A percentile compares a stretch with the other conserved stretches of the same genome.
phyloP scores from a whole-genome alignment of 2,888 invertebrate genomes.

The Crepidodera aurea region DNA sequence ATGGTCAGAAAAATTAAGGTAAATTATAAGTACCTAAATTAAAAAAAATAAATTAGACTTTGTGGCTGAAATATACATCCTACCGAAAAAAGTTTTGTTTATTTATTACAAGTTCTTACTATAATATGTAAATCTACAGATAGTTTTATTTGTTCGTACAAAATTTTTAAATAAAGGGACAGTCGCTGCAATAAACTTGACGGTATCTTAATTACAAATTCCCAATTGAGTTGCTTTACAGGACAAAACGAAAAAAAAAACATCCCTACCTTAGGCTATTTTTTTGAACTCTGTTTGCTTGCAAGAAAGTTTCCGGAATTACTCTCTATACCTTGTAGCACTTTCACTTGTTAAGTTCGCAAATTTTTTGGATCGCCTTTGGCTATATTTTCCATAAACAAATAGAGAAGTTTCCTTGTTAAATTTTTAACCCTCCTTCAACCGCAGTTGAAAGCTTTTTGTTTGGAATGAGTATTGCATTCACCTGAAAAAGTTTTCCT shows the following conservation, averaged over 20 bases:
- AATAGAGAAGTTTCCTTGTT: constrained; percentile 1
- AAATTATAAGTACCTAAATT: too few relatives aligned
- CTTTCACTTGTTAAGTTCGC: neutral
- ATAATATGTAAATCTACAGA: too few relatives aligned
- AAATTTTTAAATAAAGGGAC: too few relatives aligned
- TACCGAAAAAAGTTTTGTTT: too few relatives aligned
- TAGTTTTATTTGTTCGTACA: too few relatives aligned
- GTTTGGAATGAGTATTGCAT: too few relatives aligned
- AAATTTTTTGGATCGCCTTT: constrained; percentile 1
- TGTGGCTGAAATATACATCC: too few relatives aligned
- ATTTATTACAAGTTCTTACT: too few relatives aligned
- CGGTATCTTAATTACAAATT: neutral
- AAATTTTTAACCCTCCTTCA: neutral
- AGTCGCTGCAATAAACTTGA: too few relatives aligned
- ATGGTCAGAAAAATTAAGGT: too few relatives aligned
- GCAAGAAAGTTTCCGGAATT: neutral
- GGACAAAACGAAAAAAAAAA: neutral
- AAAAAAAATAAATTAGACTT: too few relatives aligned
- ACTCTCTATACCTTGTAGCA: neutral
- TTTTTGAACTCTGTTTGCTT: neutral
- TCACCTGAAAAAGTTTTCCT: too few relatives aligned
- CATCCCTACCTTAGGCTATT: neutral
- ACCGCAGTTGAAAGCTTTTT: neutral
- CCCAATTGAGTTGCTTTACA: neutral
- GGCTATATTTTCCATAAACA: constrained; percentile 2